A percentile compares a stretch with the other conserved stretches of the same genome.
phyloP scores from a whole-genome alignment of 1,140 invertebrate genomes.

The Dendrolimus punctatus region DNA sequence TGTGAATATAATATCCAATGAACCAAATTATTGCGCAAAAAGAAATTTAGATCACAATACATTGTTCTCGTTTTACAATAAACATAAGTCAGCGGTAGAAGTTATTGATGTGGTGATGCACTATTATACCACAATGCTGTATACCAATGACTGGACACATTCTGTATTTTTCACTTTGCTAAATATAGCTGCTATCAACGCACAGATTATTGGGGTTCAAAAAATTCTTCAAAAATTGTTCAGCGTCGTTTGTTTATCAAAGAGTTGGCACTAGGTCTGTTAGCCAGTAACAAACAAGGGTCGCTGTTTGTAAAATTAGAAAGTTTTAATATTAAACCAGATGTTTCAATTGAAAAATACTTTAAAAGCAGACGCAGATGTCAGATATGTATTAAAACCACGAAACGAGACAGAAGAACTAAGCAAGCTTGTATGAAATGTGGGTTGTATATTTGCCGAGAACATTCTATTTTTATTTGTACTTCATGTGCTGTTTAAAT shows the following conservation, averaged over 20 bases:
- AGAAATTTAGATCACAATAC: conserved; percentile 26
- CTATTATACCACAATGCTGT: conserved; percentile 64
- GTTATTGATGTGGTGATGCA: conserved; percentile 59
- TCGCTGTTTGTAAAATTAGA: conserved; percentile 11
- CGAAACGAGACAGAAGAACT: conserved; percentile 47
- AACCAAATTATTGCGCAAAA: conserved; percentile 44
- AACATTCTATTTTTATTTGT: conserved; percentile 45
- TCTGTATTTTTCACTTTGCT: conserved; percentile 68
- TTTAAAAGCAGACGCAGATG: conserved; percentile 39
- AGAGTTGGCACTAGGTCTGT: conserved; percentile 50
- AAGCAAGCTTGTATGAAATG: conserved; percentile 50
- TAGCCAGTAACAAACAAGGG: conserved; percentile 27
- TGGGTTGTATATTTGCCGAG: conserved; percentile 49
- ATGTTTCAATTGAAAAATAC: background rate
- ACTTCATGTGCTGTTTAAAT: conserved; percentile 25
- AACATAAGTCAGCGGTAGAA: conserved; percentile 57
- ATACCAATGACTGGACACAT: conserved; percentile 68
- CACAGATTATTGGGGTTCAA: conserved; percentile 60
- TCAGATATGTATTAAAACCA: conserved; percentile 38
- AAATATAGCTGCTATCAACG: conserved; percentile 70
- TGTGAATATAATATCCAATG: conserved; percentile 42
- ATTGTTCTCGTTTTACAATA: conserved; percentile 51
- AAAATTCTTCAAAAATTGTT: conserved; percentile 29
- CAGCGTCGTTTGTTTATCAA: conserved; percentile 56
- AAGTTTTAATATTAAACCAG: background rate